Evolutionary conservation across 2,797 vertebrate genomes (phyloP).

Genomic region (Manis javanica): DNA sequence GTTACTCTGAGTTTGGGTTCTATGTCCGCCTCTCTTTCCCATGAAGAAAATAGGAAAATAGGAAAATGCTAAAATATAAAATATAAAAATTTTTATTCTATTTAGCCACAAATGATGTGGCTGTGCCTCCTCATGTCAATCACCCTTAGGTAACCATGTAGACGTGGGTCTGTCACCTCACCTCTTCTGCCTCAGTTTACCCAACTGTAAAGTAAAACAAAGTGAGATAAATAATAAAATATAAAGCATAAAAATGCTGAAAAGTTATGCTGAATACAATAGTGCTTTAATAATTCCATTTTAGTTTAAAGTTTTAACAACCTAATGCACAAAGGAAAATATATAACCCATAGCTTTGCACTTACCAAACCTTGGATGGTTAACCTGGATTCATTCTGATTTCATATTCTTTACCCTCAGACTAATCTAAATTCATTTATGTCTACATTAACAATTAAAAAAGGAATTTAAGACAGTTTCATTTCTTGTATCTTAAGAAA

Average conservation of each 20-base stretch:
- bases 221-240: not conserved
- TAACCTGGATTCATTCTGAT: not conserved
- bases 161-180: not conserved
- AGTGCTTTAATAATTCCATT: not conserved
- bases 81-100: not conserved
- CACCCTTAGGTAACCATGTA: not conserved
- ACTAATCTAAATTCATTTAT: not conserved
- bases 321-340: not conserved
- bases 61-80: not conserved
- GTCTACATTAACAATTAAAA: not conserved
- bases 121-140: not conserved
- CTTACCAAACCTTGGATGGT: not conserved
- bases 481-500: slow-evolving; percentile 1
- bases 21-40: not conserved
- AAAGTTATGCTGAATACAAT: not conserved
- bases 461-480: not conserved
- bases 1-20: not conserved
- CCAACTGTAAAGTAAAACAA: not conserved
- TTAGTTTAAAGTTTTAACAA: not conserved
- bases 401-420: not conserved
- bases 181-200: not conserved
- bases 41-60: slow-evolving; percentile 20
- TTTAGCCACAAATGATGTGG: not conserved
- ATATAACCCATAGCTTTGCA: not conserved
- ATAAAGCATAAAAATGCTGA: not conserved